phyloP scores from a whole-genome alignment of 2,888 invertebrate species.

The Troides aeacus region DNA sequence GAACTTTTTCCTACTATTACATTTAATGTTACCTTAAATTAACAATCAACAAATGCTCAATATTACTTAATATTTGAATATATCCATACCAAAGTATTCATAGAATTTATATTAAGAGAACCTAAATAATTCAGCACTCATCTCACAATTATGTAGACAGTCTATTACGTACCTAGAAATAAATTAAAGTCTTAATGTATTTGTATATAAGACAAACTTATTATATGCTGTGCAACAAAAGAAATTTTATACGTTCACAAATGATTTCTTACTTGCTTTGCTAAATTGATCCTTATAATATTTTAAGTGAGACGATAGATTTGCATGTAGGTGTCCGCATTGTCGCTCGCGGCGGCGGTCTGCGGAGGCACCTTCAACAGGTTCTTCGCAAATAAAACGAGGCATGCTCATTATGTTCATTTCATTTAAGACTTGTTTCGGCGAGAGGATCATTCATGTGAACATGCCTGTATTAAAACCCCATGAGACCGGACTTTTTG shows the following conservation, averaged over 20 bases:
- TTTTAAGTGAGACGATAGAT: background rate
- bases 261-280: background rate
- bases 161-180: background rate
- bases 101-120: background rate
- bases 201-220: background rate
- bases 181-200: background rate
- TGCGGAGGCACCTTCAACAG: constrained; percentile 36
- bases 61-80: background rate
- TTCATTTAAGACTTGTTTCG: constrained; percentile 47
- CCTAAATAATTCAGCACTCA: background rate
- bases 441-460: constrained; percentile 52
- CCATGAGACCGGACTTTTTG: constrained; percentile 37
- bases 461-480: constrained; percentile 39
- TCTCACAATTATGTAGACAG: no score
- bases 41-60: background rate
- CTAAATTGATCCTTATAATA: background rate
- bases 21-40: constrained; percentile 1
- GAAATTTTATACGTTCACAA: background rate
- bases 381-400: constrained; percentile 55
- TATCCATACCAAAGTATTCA: background rate
- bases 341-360: constrained; percentile 12
- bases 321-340: background rate
- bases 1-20: constrained; percentile 46
- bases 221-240: background rate
- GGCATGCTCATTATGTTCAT: constrained; percentile 41